Evolutionary conservation across 2,797 vertebrate genomes (phyloP).

Genomic region (Agapornis canus): DNA sequence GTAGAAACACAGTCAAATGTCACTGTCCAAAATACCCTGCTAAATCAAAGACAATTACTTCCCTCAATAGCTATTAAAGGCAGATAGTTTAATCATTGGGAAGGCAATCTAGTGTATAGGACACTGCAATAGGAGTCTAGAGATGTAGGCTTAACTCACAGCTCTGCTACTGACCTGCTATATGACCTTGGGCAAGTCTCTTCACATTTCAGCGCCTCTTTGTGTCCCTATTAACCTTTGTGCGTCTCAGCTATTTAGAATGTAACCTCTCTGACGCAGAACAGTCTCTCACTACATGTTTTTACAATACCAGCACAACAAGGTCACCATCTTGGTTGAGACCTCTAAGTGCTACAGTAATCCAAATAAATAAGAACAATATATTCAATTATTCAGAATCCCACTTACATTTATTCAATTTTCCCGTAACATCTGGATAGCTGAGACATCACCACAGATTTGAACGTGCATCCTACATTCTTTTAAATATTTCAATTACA

Average conservation of each 20-base stretch:
- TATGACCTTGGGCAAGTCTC: slow-evolving; percentile 71
- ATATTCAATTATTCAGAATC: slow-evolving; percentile 70
- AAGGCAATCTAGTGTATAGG: slow-evolving; percentile 53
- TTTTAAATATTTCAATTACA: too few relatives aligned
- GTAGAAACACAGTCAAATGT: background rate
- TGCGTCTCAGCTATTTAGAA: slow-evolving; percentile 62
- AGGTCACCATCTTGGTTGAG: slow-evolving; percentile 68
- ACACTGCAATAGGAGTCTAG: background rate
- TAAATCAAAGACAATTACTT: slow-evolving; percentile 61
- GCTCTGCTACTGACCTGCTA: slow-evolving; percentile 68
- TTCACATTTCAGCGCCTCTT: slow-evolving; percentile 71
- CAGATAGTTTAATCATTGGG: slow-evolving; percentile 61
- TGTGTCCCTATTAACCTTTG: slow-evolving; percentile 72
- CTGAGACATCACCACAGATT: slow-evolving; percentile 14
- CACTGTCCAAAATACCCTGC: slow-evolving; percentile 29
- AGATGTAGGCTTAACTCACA: slow-evolving; percentile 37
- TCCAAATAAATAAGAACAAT: slow-evolving; percentile 69
- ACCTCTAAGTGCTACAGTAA: slow-evolving; percentile 66
- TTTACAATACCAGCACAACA: slow-evolving; percentile 69
- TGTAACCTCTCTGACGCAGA: slow-evolving; percentile 62
- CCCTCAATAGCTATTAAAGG: slow-evolving; percentile 55
- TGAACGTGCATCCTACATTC: background rate
- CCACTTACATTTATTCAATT: slow-evolving; percentile 57
- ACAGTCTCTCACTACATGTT: slow-evolving; percentile 69
- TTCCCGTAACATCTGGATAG: slow-evolving; percentile 37